Percentiles rank a stretch among this genome's conserved stretches.
Conservation (phyloP, 92 coral and sea anemone species). For the Parazoanthus swiftii region DNA sequence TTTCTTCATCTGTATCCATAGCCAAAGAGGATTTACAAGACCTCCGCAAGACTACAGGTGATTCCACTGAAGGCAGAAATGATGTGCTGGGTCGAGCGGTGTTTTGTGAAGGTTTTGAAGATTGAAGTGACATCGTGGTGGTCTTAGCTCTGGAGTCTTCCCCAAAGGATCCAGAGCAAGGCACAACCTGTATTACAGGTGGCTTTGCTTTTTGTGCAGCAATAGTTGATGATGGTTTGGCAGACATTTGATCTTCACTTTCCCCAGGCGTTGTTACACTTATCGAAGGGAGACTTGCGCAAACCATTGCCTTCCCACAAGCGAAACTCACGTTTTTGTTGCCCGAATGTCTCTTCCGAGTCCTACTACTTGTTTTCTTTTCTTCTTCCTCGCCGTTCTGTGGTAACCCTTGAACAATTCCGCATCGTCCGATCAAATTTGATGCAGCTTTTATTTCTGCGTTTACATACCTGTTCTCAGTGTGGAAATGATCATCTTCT, state of each 20-base stretch:
- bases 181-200: background rate
- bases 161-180: background rate
- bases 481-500: background rate
- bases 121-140: background rate
- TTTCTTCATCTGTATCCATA: conserved; percentile 30
- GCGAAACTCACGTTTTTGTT: conserved; percentile 8
- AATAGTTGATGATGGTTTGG: background rate
- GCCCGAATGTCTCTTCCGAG: background rate
- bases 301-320: background rate
- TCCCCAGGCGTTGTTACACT: background rate
- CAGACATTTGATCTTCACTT: background rate
- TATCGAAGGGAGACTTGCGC: background rate
- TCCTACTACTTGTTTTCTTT: background rate
- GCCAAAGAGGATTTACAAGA: conserved; percentile 10
- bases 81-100: conserved; percentile 22
- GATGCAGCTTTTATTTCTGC: conserved; percentile 14
- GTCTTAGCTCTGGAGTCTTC: background rate
- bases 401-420: conserved; percentile 4
- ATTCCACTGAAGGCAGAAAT: background rate
- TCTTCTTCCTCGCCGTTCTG: conserved; percentile 25
- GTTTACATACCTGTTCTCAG: conserved; percentile 40
- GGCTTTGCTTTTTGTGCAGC: background rate
- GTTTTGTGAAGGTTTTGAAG: background rate
- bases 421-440: background rate
- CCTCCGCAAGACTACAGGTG: background rate